A percentile compares a stretch with the other conserved stretches of the same genome.
These are phyloP conservation scores for Parazoanthus darwini DNA, from an alignment of 92 coral and sea anemone species.

Conservation along the genomic window DNA sequence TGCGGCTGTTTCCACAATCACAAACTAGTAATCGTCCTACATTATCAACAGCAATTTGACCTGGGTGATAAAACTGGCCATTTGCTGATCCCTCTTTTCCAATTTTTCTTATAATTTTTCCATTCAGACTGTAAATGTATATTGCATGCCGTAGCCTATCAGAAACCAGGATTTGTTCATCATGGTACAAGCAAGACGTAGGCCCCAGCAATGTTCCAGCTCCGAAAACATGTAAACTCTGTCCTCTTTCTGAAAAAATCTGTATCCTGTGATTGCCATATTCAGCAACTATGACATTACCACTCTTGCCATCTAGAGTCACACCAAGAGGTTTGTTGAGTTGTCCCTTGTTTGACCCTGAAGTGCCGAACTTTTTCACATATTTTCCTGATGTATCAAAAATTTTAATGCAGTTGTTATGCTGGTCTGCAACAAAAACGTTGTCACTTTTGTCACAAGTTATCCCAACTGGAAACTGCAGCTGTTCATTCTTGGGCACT, in stretches of 20 bases:
- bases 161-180: constrained; percentile 6
- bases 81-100: neutral
- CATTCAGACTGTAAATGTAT: neutral
- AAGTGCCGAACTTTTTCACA: neutral
- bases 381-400: neutral
- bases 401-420: neutral
- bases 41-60: neutral
- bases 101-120: neutral
- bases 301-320: neutral
- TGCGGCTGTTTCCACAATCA: neutral
- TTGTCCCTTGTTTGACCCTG: neutral
- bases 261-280: constrained; percentile 2
- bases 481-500: neutral
- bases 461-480: neutral
- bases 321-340: neutral
- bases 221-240: neutral
- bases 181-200: neutral
- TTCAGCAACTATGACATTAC: constrained; percentile 11
- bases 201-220: neutral
- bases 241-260: neutral
- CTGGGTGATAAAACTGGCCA: neutral
- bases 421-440: neutral
- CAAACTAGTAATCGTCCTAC: neutral
- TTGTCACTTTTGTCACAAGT: neutral
- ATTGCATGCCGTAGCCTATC: neutral